Evolutionary conservation across 2,113 vertebrate genomes (phyloP).

Genomic region (Daphoenositta chrysoptera): DNA sequence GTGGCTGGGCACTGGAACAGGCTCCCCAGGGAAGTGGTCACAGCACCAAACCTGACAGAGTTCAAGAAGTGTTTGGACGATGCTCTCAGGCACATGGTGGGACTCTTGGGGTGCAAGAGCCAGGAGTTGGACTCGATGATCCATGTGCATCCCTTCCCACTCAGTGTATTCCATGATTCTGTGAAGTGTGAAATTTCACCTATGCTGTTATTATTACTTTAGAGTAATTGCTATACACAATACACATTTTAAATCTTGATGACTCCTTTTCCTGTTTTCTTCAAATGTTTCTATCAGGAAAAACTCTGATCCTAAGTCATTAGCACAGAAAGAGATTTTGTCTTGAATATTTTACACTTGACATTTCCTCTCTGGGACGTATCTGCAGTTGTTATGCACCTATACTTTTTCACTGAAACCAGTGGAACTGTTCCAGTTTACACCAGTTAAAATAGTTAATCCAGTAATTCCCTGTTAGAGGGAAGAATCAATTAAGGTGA

Average conservation of each 20-base stretch:
- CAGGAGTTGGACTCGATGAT: not conserved
- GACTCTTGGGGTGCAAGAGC: not conserved
- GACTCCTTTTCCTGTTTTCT: not conserved
- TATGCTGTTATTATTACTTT: not conserved
- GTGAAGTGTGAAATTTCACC: not conserved
- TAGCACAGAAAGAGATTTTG: not conserved
- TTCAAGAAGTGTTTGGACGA: not conserved
- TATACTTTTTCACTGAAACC: not conserved
- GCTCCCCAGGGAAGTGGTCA: too few relatives aligned
- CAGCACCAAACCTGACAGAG: not conserved
- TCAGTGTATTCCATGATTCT: not conserved
- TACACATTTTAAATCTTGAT: not conserved
- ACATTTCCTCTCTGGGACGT: not conserved
- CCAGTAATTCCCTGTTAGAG: not conserved
- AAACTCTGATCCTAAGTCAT: not conserved
- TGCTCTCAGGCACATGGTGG: not conserved
- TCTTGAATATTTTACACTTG: not conserved
- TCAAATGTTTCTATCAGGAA: not conserved
- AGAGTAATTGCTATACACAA: not conserved
- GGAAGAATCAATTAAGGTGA: not conserved
- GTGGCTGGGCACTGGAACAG: not conserved
- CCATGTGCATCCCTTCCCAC: accelerated
- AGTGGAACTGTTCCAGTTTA: not conserved
- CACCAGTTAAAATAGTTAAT: not conserved
- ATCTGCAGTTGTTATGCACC: not conserved